Conservation (phyloP, 2,113 vertebrate genomes). For the Xiphophorus maculatus region DNA sequence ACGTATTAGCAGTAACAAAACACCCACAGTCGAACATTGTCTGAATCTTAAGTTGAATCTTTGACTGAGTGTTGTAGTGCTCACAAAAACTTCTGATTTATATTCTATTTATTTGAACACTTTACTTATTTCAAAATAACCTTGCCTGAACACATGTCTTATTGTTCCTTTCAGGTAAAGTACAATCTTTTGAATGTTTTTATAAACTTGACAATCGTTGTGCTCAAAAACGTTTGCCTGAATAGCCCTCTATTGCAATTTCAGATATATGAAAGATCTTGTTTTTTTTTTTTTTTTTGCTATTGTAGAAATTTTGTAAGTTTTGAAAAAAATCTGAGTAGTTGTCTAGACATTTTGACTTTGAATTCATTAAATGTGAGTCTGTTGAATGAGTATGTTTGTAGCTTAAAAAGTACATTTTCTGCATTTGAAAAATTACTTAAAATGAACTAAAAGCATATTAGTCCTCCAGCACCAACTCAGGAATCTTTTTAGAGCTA, state of each 20-base stretch:
- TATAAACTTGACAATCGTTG: too few species aligned
- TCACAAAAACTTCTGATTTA: not conserved
- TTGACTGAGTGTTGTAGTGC: not conserved
- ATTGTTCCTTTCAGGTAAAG: not conserved
- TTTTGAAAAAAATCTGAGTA: too few species aligned
- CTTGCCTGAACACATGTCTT: not conserved
- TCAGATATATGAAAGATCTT: not conserved
- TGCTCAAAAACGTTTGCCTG: not conserved
- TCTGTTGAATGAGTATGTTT: not conserved
- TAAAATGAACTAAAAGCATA: too few species aligned
- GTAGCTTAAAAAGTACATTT: too few species aligned
- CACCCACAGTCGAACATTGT: not conserved
- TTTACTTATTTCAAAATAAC: not conserved
- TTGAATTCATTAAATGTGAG: not conserved
- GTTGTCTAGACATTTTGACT: not conserved
- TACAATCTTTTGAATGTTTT: not conserved
- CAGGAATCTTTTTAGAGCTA: too few species aligned
- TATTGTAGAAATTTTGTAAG: not conserved
- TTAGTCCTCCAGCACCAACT: too few species aligned
- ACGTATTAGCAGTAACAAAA: conserved; percentile 30
- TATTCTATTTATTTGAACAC: too few species aligned
- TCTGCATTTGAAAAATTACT: not conserved
- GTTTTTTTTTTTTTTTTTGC: not conserved
- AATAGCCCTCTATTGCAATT: not conserved
- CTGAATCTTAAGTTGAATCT: not conserved